Conservation (phyloP, 2,113 vertebrate species). For the Equus quagga region DNA sequence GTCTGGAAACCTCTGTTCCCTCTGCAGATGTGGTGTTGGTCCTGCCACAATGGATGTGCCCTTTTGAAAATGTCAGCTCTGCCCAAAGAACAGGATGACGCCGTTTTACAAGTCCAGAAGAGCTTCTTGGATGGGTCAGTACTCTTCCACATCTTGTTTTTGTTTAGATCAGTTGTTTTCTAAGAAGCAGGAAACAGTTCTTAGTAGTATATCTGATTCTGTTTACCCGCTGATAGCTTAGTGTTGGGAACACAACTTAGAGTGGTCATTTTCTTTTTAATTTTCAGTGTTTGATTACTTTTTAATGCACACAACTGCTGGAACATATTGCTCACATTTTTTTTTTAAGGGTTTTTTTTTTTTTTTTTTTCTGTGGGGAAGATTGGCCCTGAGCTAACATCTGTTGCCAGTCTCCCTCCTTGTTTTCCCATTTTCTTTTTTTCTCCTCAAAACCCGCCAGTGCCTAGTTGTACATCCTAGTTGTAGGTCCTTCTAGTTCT, state of each 20-base stretch:
- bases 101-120: slow-evolving; percentile 87
- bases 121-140: slow-evolving; percentile 91
- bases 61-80: slow-evolving; percentile 92
- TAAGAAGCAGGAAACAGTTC: background rate
- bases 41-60: slow-evolving; percentile 91
- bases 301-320: no score
- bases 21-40: slow-evolving; percentile 95
- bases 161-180: background rate
- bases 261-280: background rate
- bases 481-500: no score
- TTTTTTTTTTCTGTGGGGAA: no score
- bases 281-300: no score
- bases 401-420: no score
- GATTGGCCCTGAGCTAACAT: no score
- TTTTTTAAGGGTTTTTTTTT: no score
- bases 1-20: slow-evolving; percentile 55
- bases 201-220: background rate
- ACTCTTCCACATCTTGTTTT: slow-evolving; percentile 57
- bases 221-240: background rate
- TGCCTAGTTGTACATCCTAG: no score
- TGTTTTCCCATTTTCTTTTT: no score
- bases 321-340: no score
- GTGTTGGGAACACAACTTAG: background rate
- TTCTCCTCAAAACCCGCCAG: no score
- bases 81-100: slow-evolving; percentile 91